Base-by-base conservation (phyloP, 2,888 invertebrate species). In the Nemapogon koenigi region DNA sequence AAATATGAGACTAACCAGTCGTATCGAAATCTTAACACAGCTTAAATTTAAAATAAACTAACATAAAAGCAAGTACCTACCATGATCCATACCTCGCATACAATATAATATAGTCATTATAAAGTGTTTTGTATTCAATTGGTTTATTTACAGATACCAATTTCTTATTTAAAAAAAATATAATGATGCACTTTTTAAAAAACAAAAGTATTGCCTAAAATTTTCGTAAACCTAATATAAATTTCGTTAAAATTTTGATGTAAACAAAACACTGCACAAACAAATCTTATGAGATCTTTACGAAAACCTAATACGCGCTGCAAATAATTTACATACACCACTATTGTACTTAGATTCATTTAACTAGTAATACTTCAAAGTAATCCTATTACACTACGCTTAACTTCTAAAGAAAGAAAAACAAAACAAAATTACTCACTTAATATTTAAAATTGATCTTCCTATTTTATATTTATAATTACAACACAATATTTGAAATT, bases 231-330 rank as follows among this genome's bases (percentile, higher is more conserved):
- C 22, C 30, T 35, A 27, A 26, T 16, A 35, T 11, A 28, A 33
- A 18, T 59, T 69, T 59, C 2, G 52, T 69, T 73, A 76, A 78
- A 78, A 75, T 78, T 76, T 76, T 57, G 73, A 67, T 66, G 70
- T 71, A 67, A 78, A 75, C 69, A 76, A 72, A 78, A 78, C 76
- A 75, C 78, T 78, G 71, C 76, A 76, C 76, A 78, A 78, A 78
- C 75, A 73, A 76, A 70, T 67, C 67, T 51, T 75, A 76, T 78
- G 78, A 78, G 78, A 78, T 78, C 78, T 76, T 76, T 64, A 73
- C 71, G 78, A 78, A 78, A 78, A 78, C 78, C 76, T 75, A 78
- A 73, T 67, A 63, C 66, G 65, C 70, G 56, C 57, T 58, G 57
- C 63, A 54, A 64, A 60, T 66, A 71, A 16, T 31, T 33, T 39